Conservation (phyloP, 2,888 invertebrate genomes). For the Netelia inedita region DNA sequence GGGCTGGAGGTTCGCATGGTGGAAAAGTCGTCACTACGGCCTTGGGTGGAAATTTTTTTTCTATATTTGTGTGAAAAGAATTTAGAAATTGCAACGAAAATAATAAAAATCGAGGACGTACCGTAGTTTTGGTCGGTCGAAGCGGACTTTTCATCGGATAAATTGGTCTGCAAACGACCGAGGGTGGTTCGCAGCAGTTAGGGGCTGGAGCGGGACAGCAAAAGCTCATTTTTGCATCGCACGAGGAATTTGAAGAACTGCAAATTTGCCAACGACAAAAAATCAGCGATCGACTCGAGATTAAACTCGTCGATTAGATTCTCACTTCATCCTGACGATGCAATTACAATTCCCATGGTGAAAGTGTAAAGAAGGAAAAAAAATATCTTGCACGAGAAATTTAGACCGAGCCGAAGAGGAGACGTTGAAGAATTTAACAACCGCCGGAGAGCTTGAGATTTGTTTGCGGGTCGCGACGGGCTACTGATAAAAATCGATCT, state of each 20-base stretch:
- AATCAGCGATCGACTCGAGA: no score
- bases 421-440: conserved; percentile 38
- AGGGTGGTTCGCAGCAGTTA: conserved; percentile 38
- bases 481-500: conserved; percentile 39
- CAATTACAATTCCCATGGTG: neutral
- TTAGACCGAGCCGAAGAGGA: conserved; percentile 16
- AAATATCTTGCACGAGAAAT: conserved; percentile 18
- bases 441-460: conserved; percentile 27
- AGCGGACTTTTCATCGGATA: conserved; percentile 46
- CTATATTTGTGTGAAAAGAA: conserved; percentile 32
- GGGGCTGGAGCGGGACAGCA: conserved; percentile 31
- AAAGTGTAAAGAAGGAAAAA: neutral
- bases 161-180: conserved; percentile 49
- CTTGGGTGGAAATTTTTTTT: conserved; percentile 72
- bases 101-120: conserved; percentile 48
- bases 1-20: conserved; percentile 59
- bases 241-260: conserved; percentile 8
- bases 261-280: conserved; percentile 15
- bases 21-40: conserved; percentile 72
- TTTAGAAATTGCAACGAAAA: neutral
- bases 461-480: conserved; percentile 62
- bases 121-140: conserved; percentile 71
- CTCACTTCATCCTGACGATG: conserved; percentile 51
- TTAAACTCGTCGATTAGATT: neutral
- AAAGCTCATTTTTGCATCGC: conserved; percentile 32